Base-by-base conservation (phyloP, 2,113 vertebrate genomes). In the Capreolus pygargus region DNA sequence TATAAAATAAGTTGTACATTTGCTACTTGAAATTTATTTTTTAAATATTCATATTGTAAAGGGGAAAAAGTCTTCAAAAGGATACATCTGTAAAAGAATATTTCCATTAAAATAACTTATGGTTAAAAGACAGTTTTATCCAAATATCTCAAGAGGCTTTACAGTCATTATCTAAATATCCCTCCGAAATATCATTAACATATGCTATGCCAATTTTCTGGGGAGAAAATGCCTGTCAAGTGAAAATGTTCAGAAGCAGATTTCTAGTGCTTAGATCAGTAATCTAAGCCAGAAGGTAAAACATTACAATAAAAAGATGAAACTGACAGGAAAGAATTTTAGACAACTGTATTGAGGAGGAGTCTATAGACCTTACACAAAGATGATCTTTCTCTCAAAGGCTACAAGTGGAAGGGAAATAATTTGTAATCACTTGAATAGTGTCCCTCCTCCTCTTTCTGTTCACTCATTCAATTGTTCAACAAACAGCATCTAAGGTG, bases 131-230 rank as follows among this genome's bases (percentile, higher is more conserved):
- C 2, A 54, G 2, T 94, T 87, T 97, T 89, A 89, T 93, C 47
- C 8, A 89, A 93, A 89, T 33, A 91, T 95, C 57, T 81, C 91
- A 86, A 95, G 94, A 85, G 70, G 43, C 39, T 78, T 54, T 85
- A 43, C 6, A 84, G 60, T 96, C 61, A 89, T 94, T 94, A 97
- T 92, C 8, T 94, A 97, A 95, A 58, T 57, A 85, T 60, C 13
- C 3, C 43, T 91, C 52, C 7, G 15, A 93, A 61, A 83, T 91
- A 74, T 9, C 17, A 3, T 45, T 95, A 94, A 92, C 17, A 92
- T 92, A 45, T 25, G 50, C 54, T 76, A 28, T 76, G 39, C 25
- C 67, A 67, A 60, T 60, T 57, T 88, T 23, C 43, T 74, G 6
- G 36, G 57, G 91, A 97, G 86, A 93, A 96, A 86, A 74, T 60